Evolutionary conservation across 2,888 invertebrate species (phyloP), one percentile per base, ranked within the genome.

Genomic region (Melolontha melolontha): DNA sequence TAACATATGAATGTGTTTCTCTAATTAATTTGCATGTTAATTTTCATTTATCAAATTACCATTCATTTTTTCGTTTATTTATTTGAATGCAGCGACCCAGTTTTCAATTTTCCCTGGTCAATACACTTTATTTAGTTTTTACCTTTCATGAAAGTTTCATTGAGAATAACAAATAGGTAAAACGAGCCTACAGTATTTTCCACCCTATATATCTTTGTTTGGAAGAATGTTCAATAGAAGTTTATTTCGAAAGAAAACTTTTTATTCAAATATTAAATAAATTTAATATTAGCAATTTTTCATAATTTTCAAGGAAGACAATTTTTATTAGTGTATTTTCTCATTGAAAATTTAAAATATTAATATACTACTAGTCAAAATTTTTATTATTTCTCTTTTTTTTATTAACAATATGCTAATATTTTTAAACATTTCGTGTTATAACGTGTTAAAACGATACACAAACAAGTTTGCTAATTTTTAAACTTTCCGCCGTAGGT

Each of bases 401-500:
- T 2, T 34, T 34, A 1, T 10, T 6, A 10, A 8, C 6, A 34
- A 34, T 34, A 10, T 34, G 6, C 10, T 6, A 47, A 47, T 17
- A 47, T 2, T 16, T 14, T 47, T 16, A 14, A 47, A 47, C 12
- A 47, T 47, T 47, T 14, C 12, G 4, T 47, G 47, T 47, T 47
- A 14, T 47, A 14, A n/a, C 14, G 8, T 47, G 14, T 47, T 47
- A 5, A 8, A 8, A 14, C 17, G 22, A 22, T 42, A 27, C 12
- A 41, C 12, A 57, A 42, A 22, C 47, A 16, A 8, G 44, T 40
- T 59, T 27, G 17, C 40, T 5, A 14, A 8, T 54, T 69, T 34
- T 69, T 55, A 64, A 69, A 67, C 47, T 42, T 67, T 54, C 67
- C 68, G 70, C 71, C 67, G 42, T 65, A 77, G 78, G 71, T 75